Percentiles rank a stretch among this genome's conserved stretches.
phyloP scores from a whole-genome alignment of 2,888 invertebrate genomes.

The Hymenopus coronatus region DNA sequence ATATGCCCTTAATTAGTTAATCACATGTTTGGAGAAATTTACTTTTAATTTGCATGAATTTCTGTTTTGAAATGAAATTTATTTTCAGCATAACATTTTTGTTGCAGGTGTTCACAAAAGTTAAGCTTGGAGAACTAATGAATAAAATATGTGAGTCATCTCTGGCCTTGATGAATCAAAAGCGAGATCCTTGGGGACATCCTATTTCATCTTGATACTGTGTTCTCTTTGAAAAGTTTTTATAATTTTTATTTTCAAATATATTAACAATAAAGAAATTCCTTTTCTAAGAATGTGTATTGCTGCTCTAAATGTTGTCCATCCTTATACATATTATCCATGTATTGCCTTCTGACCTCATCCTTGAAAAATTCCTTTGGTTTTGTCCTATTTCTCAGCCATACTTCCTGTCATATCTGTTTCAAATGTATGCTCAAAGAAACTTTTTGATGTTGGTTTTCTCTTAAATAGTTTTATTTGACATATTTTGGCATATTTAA shows the following conservation, averaged over 20 bases:
- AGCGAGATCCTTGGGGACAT: constrained; percentile 81
- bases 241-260: not conserved
- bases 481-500: too few relatives aligned
- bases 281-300: not conserved
- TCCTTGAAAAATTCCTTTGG: too few relatives aligned
- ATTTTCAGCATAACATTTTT: constrained; percentile 32
- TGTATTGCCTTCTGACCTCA: too few relatives aligned
- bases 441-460: too few relatives aligned
- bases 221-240: not conserved
- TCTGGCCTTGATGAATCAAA: constrained; percentile 68
- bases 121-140: constrained; percentile 72
- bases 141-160: constrained; percentile 77
- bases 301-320: too few relatives aligned
- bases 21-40: not conserved
- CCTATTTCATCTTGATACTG: constrained; percentile 23
- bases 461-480: too few relatives aligned
- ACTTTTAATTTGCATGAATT: not conserved
- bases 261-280: not conserved
- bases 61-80: not conserved
- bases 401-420: too few relatives aligned
- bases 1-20: too few relatives aligned
- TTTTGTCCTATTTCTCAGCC: too few relatives aligned
- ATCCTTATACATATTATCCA: too few relatives aligned
- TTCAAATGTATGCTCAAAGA: too few relatives aligned
- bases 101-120: constrained; percentile 61